Evolutionary conservation across 2,797 vertebrate genomes (phyloP).

Genomic region (Sebastes umbrosus): DNA sequence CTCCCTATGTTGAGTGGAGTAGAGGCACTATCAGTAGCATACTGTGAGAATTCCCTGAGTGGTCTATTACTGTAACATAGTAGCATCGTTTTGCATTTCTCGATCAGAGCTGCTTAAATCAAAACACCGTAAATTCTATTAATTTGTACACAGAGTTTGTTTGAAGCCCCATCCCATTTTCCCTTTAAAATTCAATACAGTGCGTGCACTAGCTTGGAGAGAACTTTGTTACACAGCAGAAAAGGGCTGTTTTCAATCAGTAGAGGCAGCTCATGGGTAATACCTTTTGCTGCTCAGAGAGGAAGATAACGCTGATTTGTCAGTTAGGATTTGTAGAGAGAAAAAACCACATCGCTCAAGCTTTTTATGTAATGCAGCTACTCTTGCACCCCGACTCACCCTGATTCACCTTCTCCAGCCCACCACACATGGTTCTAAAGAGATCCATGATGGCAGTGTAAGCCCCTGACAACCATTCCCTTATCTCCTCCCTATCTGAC

Average conservation of each 20-base stretch:
- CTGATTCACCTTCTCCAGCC: background rate
- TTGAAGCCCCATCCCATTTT: background rate
- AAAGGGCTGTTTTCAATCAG: slow-evolving; percentile 8
- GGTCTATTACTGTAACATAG: background rate
- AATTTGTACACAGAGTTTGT: background rate
- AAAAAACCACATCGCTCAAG: background rate
- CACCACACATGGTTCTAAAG: background rate
- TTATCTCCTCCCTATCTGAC: slow-evolving; percentile 51
- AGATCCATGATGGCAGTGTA: slow-evolving; percentile 17
- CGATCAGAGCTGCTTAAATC: background rate
- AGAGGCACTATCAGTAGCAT: background rate
- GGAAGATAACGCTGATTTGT: background rate
- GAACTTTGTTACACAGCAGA: background rate
- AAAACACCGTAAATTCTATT: background rate
- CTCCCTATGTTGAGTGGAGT: no score
- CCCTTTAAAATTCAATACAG: background rate
- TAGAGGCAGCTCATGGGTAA: background rate
- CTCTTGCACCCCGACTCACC: background rate
- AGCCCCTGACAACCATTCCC: slow-evolving; percentile 7
- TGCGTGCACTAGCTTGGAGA: background rate
- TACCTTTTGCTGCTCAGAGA: background rate
- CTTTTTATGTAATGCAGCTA: slow-evolving; percentile 5
- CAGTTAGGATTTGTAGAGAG: background rate
- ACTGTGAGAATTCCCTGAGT: background rate
- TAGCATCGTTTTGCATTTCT: background rate